These are phyloP conservation scores for Nibea coibor DNA, from an alignment of 2,113 vertebrate species.

Conservation along the genomic window DNA sequence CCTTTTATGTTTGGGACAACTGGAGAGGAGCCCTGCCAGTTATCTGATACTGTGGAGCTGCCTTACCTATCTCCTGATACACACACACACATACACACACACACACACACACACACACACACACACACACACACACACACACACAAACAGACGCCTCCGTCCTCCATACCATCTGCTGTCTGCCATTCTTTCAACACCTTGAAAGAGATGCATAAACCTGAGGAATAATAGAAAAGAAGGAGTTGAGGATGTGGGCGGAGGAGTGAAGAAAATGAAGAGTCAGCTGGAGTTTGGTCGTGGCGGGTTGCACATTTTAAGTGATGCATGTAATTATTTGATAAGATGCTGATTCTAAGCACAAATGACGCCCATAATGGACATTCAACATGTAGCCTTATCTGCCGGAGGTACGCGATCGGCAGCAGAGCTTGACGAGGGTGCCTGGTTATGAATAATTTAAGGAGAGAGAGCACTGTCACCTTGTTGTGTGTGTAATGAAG, in stretches of 20 bases:
- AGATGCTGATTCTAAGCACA: slow-evolving; percentile 3
- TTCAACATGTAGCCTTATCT: neutral
- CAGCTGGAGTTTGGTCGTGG: neutral
- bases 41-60: slow-evolving; percentile 54
- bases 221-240: neutral
- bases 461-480: slow-evolving; percentile 14
- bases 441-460: slow-evolving; percentile 55
- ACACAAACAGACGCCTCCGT: slow-evolving; percentile 2
- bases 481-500: neutral
- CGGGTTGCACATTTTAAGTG: slow-evolving; percentile 10
- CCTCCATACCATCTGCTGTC: slow-evolving; percentile 54
- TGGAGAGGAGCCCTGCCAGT: slow-evolving; percentile 41
- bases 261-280: slow-evolving; percentile 16
- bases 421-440: slow-evolving; percentile 8
- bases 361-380: neutral
- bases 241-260: slow-evolving; percentile 3
- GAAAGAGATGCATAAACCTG: slow-evolving; percentile 4
- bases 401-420: slow-evolving; percentile 11
- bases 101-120: slow-evolving; percentile 18
- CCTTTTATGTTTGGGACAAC: slow-evolving; percentile 58
- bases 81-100: slow-evolving; percentile 34
- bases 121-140: slow-evolving; percentile 27
- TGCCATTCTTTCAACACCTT: slow-evolving; percentile 8
- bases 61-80: slow-evolving; percentile 36
- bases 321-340: slow-evolving; percentile 51